These are phyloP conservation scores for Sardina pilchardus DNA, from an alignment of 2,113 vertebrate species.

Conservation along the genomic window DNA sequence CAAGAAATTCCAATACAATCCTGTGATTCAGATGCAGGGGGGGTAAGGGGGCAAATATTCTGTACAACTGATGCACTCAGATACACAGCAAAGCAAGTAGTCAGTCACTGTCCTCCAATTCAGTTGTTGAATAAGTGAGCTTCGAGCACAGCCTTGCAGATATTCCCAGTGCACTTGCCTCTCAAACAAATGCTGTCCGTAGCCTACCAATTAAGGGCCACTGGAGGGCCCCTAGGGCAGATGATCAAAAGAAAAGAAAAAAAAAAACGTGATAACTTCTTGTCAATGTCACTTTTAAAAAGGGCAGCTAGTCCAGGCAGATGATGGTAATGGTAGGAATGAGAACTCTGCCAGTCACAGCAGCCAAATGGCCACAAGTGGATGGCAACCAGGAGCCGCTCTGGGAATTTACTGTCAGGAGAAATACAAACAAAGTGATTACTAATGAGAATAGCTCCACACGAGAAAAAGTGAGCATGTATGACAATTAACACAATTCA, in stretches of 20 bases:
- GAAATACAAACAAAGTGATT: neutral
- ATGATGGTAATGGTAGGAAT: conserved; percentile 41
- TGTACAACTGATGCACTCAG: conserved; percentile 46
- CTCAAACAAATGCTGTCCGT: neutral
- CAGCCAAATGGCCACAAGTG: conserved; percentile 27
- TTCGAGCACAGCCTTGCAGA: neutral
- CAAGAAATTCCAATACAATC: conserved; percentile 55
- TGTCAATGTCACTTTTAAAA: conserved; percentile 32
- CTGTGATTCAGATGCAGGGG: conserved; percentile 20
- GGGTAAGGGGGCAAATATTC: conserved; percentile 22
- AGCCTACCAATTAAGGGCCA: neutral
- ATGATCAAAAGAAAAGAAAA: neutral
- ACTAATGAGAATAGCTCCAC: neutral
- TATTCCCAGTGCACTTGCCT: neutral
- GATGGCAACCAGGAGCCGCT: conserved; percentile 18
- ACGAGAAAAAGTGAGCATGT: too few species aligned
- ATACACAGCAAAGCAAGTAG: conserved; percentile 39
- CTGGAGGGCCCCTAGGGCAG: neutral
- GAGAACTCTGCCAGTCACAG: conserved; percentile 38
- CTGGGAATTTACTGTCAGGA: conserved; percentile 41
- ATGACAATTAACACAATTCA: neutral
- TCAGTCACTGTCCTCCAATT: neutral
- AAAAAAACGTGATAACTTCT: neutral
- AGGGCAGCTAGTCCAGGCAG: conserved; percentile 41
- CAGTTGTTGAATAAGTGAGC: neutral